A percentile compares a stretch with the other conserved stretches of the same genome.
Evolutionary conservation across 2,888 invertebrate genomes (phyloP).

Genomic region (Onthophagus sagittarius): DNA sequence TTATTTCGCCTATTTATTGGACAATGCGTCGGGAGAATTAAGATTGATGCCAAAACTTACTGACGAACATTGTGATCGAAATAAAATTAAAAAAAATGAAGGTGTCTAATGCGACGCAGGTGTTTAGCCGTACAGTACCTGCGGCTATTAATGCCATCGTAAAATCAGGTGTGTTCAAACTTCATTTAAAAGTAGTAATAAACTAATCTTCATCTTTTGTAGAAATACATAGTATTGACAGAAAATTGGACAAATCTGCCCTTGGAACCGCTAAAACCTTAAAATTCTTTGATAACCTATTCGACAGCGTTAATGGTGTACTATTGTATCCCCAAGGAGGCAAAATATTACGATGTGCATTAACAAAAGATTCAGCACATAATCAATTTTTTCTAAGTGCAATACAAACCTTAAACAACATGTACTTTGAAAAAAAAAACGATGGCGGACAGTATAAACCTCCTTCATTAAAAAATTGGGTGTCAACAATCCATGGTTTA

Average conservation of each 20-base stretch:
- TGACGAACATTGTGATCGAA: conserved; percentile 26
- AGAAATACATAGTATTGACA: not conserved
- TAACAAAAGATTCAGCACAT: not conserved
- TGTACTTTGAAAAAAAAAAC: conserved; percentile 17
- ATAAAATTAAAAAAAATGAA: conserved; percentile 29
- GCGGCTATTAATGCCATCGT: conserved; percentile 15
- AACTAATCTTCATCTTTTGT: not conserved
- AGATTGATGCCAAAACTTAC: conserved; percentile 27
- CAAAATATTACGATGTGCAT: not conserved
- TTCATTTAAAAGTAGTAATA: not conserved
- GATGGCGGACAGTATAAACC: conserved; percentile 9
- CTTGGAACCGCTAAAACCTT: conserved; percentile 2
- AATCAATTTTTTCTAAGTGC: not conserved
- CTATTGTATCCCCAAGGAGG: not conserved
- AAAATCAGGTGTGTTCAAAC: not conserved
- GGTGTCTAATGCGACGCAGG: conserved; percentile 27
- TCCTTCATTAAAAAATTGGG: conserved; percentile 20
- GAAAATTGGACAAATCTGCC: not conserved
- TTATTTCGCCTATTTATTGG: conserved; percentile 23
- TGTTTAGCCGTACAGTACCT: conserved; percentile 28
- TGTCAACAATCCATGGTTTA: conserved; percentile 15
- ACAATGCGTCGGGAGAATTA: conserved; percentile 19
- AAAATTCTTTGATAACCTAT: conserved; percentile 1
- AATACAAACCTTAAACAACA: not conserved
- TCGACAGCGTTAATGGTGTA: conserved; percentile 9